These are phyloP conservation scores for Urocyon cinereoargenteus DNA, from an alignment of 2,797 vertebrate species.

Conservation along the genomic window DNA sequence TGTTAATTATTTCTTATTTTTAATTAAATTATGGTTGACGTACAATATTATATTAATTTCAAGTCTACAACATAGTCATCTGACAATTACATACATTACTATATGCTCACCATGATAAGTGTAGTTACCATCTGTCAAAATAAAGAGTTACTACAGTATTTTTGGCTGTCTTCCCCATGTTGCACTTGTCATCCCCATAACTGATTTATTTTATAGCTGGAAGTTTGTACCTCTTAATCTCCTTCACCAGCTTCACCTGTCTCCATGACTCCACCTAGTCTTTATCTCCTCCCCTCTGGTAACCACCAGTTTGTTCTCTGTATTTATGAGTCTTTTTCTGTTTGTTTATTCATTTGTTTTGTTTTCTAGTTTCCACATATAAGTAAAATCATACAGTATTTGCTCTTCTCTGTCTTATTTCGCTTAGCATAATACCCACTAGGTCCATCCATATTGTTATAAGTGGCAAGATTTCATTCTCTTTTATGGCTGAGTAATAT, in stretches of 20 bases:
- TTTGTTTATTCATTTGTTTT: not conserved
- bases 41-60: not conserved
- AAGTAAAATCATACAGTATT: not conserved
- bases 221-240: not conserved
- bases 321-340: not conserved
- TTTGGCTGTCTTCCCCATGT: not conserved
- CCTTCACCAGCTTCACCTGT: not conserved
- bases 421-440: not conserved
- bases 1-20: not conserved
- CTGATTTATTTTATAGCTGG: not conserved
- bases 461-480: not conserved
- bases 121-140: not conserved
- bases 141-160: not conserved
- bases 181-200: not conserved
- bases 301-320: not conserved
- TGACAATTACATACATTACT: not conserved
- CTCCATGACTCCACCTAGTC: not conserved
- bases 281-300: not conserved
- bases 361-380: not conserved
- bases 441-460: not conserved
- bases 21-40: not conserved
- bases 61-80: not conserved
- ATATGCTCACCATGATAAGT: not conserved
- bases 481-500: not conserved
- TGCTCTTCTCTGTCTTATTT: not conserved